These are phyloP conservation scores for Dicaeum eximium DNA, from an alignment of 2,113 vertebrate genomes.

Conservation along the genomic window DNA sequence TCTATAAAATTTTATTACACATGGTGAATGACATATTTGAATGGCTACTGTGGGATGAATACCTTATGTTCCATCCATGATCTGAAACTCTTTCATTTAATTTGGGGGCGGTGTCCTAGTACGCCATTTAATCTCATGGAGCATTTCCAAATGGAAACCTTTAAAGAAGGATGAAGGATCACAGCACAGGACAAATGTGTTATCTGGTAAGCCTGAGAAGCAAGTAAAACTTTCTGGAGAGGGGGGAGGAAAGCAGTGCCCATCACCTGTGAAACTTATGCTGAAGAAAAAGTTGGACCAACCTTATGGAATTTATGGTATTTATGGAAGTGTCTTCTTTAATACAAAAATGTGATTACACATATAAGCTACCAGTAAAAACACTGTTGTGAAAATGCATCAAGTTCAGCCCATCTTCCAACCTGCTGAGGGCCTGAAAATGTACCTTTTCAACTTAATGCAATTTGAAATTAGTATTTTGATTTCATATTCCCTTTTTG, in stretches of 20 bases:
- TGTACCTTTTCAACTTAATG: not conserved
- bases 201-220: not conserved
- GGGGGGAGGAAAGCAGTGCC: not conserved
- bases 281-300: not conserved
- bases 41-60: conserved; percentile 2
- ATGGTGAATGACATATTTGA: not conserved
- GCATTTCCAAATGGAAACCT: not conserved
- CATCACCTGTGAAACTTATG: not conserved
- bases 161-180: not conserved
- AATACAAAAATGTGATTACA: not conserved
- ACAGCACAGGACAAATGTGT: not conserved
- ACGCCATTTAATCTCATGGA: not conserved
- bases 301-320: not conserved
- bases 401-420: not conserved
- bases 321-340: not conserved
- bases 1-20: conserved; percentile 38
- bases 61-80: conserved; percentile 22
- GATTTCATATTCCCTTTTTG: not conserved
- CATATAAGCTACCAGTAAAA: not conserved
- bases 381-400: not conserved
- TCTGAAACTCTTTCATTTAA: not conserved
- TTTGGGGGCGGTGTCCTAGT: not conserved
- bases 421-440: not conserved
- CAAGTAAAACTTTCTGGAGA: not conserved
- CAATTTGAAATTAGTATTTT: not conserved